Base-by-base conservation (phyloP, 2,113 vertebrate genomes). In the Talpa occidentalis region DNA sequence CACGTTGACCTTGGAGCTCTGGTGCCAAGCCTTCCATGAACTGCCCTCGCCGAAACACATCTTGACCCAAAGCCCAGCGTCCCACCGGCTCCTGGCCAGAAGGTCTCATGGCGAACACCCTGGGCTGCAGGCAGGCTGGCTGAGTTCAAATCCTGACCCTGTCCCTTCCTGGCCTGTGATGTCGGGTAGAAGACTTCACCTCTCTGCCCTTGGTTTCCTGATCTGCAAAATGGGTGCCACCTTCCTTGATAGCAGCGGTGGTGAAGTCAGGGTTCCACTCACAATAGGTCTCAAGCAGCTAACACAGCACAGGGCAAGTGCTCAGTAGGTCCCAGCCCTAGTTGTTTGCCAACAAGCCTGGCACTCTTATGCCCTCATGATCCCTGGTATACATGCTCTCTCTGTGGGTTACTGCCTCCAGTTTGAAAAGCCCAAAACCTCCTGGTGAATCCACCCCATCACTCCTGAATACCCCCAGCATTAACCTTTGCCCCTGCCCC, bases 1-100 rank as follows among this genome's bases (percentile, higher is more conserved):
- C 42, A 10, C 9, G 37, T 30, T 0, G 1, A 42, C 37, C 10
- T 0, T 0, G 0, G 7, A 1, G 0, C 15, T 32, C 17, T 62
- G 6, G 6, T 1, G 17, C 28, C 44, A 26, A 70, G 6, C 17
- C 44, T 8, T 37, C 56, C 7, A 0, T 0, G 30, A 35, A 24
- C 44, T 52, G n/a, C 47, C 49, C 40, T 54, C 3, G 0, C 42
- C 42, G 21, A 3, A 56, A 47, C 32, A 54, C 52, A 32, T 49
- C n/a, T 70, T 10, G 19, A 37, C 1, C 0, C 67, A 3, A 6
- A 59, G 49, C 17, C 30, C n/a, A 22, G 80, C 10, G 0, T 2
- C 7, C 40, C 28, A 0, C 3, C 19, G 62, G 42, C 28, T 8
- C 47, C 16, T 4, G 35, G 47, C 54, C 6, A 24, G 8, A 5